Percentiles rank a stretch among this genome's conserved stretches.
These are phyloP conservation scores for Cyclina sinensis DNA, from an alignment of 1,140 invertebrate species.

Conservation along the genomic window DNA sequence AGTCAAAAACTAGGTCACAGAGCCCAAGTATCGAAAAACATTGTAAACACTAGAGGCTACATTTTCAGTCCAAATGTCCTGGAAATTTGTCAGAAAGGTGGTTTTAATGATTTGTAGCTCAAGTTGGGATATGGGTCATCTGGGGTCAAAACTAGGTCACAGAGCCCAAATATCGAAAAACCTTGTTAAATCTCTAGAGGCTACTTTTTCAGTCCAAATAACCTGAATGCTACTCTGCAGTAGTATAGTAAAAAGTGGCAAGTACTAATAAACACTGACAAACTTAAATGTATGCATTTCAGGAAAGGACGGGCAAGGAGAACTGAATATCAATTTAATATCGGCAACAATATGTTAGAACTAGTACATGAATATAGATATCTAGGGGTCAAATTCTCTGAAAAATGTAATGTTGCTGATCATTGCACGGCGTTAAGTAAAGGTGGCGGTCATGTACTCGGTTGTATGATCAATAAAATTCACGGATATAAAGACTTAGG, in stretches of 20 bases:
- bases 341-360: constrained; percentile 9
- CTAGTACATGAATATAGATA: constrained; percentile 11
- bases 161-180: too few species aligned
- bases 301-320: constrained; percentile 13
- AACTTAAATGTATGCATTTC: neutral
- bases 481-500: neutral
- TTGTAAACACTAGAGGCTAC: too few species aligned
- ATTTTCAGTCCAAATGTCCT: too few species aligned
- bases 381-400: neutral
- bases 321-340: neutral
- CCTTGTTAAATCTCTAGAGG: too few species aligned
- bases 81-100: too few species aligned
- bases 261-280: neutral
- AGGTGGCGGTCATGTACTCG: constrained; percentile 2
- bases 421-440: constrained; percentile 15
- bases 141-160: too few species aligned
- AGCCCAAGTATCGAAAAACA: too few species aligned
- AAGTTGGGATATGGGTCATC: too few species aligned
- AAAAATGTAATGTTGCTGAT: neutral
- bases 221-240: too few species aligned
- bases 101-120: too few species aligned
- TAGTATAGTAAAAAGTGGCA: neutral
- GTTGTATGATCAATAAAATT: constrained; percentile 25
- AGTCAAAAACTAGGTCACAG: too few species aligned
- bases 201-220: too few species aligned